These are phyloP conservation scores for Lucilia cuprina DNA, from an alignment of 1,140 invertebrate genomes.

Conservation along the genomic window DNA sequence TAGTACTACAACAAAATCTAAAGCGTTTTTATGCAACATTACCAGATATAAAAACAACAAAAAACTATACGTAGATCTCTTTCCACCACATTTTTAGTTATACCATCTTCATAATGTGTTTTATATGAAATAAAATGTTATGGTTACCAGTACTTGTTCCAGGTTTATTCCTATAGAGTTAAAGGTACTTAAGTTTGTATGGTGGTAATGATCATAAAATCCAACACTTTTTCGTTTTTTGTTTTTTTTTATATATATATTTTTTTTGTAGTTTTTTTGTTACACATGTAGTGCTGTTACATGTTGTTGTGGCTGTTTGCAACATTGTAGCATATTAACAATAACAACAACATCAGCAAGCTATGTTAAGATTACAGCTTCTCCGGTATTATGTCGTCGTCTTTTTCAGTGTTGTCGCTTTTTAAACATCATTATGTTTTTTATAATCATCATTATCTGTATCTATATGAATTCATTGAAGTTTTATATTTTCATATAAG, in stretches of 20 bases:
- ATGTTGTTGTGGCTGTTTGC: slow-evolving; percentile 13
- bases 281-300: slow-evolving; percentile 29
- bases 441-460: neutral
- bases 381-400: neutral
- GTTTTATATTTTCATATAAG: neutral
- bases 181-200: neutral
- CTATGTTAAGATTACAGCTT: neutral
- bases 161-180: neutral
- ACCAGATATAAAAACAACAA: too few relatives aligned
- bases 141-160: too few relatives aligned
- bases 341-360: neutral
- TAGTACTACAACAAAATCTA: too few relatives aligned
- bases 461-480: neutral
- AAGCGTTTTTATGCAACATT: too few relatives aligned
- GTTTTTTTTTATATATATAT: too few relatives aligned
- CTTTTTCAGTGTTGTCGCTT: neutral
- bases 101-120: too few relatives aligned
- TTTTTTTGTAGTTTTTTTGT: neutral
- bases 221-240: neutral
- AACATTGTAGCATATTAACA: slow-evolving; percentile 2
- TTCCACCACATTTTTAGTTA: too few relatives aligned
- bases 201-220: slow-evolving; percentile 29
- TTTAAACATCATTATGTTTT: neutral
- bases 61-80: too few relatives aligned
- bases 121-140: too few relatives aligned